Percentiles rank a stretch among this genome's conserved stretches.
Evolutionary conservation across 1,140 invertebrate species (phyloP).

Genomic region (Tribolium madens): DNA sequence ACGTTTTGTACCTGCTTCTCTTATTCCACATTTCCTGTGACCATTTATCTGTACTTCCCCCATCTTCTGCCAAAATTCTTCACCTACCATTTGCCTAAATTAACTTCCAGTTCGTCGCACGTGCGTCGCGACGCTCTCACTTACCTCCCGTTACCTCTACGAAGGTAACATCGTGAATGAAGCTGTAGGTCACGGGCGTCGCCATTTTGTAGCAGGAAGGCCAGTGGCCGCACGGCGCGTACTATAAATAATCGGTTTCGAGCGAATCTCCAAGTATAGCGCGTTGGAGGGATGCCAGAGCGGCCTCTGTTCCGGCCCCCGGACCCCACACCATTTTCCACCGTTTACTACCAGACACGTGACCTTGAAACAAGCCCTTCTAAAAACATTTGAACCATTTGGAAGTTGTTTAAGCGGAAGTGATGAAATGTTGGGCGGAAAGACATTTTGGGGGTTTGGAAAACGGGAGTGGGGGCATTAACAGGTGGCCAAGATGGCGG

Average conservation of each 20-base stretch:
- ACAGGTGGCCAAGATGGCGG: too few relatives aligned
- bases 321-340: slow-evolving; percentile 48
- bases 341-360: slow-evolving; percentile 15
- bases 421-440: too few relatives aligned
- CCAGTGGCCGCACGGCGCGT: slow-evolving; percentile 69
- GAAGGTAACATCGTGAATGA: slow-evolving; percentile 51
- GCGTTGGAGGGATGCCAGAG: slow-evolving; percentile 74
- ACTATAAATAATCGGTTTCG: slow-evolving; percentile 71
- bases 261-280: slow-evolving; percentile 80
- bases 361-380: slow-evolving; percentile 5
- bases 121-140: not conserved
- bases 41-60: too few relatives aligned
- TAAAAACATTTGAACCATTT: slow-evolving; percentile 2
- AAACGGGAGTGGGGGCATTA: too few relatives aligned
- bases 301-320: slow-evolving; percentile 68
- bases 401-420: too few relatives aligned
- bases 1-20: too few relatives aligned
- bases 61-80: not conserved
- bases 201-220: slow-evolving; percentile 69
- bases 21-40: too few relatives aligned
- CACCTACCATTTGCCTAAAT: not conserved
- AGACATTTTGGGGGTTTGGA: too few relatives aligned
- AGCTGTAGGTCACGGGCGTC: slow-evolving; percentile 69
- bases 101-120: too few relatives aligned
- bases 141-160: slow-evolving; percentile 34